These are phyloP conservation scores for Danionella dracula DNA, from an alignment of 2,797 vertebrate species.

Conservation along the genomic window DNA sequence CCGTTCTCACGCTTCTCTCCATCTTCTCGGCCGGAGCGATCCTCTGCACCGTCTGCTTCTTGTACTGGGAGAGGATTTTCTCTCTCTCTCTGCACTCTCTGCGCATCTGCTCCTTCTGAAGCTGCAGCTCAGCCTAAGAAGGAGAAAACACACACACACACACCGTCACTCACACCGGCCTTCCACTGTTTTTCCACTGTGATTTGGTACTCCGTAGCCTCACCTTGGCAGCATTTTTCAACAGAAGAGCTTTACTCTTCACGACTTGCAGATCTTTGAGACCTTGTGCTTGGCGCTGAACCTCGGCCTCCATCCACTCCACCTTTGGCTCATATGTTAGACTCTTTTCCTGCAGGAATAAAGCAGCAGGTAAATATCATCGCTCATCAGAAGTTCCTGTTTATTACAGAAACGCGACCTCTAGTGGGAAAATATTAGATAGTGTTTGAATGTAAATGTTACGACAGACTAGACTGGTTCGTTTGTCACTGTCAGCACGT, in stretches of 20 bases:
- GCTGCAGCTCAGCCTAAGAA: slow-evolving; percentile 76
- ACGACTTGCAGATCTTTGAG: slow-evolving; percentile 66
- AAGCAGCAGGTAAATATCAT: neutral
- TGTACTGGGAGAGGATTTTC: slow-evolving; percentile 61
- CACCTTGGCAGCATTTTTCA: slow-evolving; percentile 75
- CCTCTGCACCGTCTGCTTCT: slow-evolving; percentile 70
- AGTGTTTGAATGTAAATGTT: no score
- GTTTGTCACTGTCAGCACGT: no score
- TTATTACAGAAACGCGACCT: no score
- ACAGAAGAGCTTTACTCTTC: slow-evolving; percentile 66
- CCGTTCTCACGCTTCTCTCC: slow-evolving; percentile 71
- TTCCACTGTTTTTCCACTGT: no score
- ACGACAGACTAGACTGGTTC: no score
- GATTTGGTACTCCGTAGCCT: no score
- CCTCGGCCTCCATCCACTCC: slow-evolving; percentile 72
- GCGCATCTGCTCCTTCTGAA: slow-evolving; percentile 68
- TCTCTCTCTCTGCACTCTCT: slow-evolving; percentile 76
- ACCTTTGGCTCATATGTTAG: slow-evolving; percentile 70
- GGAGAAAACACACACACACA: no score
- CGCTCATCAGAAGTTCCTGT: no score
- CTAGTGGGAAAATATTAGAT: no score
- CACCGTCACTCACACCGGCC: no score
- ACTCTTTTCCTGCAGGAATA: slow-evolving; percentile 73
- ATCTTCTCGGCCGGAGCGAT: slow-evolving; percentile 68
- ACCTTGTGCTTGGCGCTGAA: slow-evolving; percentile 66